These are phyloP conservation scores for Zeus faber DNA, from an alignment of 2,113 vertebrate genomes.

Conservation along the genomic window DNA sequence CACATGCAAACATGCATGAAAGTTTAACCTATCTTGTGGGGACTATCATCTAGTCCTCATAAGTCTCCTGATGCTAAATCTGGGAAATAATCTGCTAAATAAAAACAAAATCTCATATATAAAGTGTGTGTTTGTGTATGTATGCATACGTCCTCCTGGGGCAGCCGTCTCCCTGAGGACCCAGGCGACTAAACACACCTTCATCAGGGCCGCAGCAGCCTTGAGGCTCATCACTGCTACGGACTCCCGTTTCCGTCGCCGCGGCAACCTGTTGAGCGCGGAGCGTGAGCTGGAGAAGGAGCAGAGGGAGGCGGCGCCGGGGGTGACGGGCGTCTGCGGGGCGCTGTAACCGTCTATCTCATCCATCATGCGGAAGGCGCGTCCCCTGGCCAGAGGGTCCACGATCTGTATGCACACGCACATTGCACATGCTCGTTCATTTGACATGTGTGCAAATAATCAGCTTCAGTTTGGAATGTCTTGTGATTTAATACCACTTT, in stretches of 20 bases:
- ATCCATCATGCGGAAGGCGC: constrained; percentile 90
- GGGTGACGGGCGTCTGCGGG: constrained; percentile 86
- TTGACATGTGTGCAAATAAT: too few relatives aligned
- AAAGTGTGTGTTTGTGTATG: background rate
- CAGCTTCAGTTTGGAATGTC: too few relatives aligned
- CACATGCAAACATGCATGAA: too few relatives aligned
- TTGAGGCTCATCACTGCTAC: constrained; percentile 97
- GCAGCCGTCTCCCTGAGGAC: background rate
- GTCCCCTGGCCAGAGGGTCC: constrained; percentile 90
- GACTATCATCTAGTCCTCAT: too few relatives aligned
- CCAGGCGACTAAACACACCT: constrained; percentile 64
- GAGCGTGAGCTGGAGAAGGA: constrained; percentile 97
- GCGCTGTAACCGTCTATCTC: constrained; percentile 84
- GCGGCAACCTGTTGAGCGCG: constrained; percentile 84
- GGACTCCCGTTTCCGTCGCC: constrained; percentile 90
- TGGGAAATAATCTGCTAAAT: too few relatives aligned
- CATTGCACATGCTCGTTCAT: too few relatives aligned
- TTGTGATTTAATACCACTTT: too few relatives aligned
- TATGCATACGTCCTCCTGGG: too few relatives aligned
- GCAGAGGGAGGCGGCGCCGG: constrained; percentile 87
- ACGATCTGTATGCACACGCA: constrained; percentile 79
- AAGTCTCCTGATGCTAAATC: too few relatives aligned
- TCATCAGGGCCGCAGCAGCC: constrained; percentile 88
- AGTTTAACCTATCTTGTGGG: too few relatives aligned
- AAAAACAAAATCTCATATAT: too few relatives aligned